Base-by-base conservation (phyloP, 2,797 vertebrate genomes). In the Hippoglossus hippoglossus region DNA sequence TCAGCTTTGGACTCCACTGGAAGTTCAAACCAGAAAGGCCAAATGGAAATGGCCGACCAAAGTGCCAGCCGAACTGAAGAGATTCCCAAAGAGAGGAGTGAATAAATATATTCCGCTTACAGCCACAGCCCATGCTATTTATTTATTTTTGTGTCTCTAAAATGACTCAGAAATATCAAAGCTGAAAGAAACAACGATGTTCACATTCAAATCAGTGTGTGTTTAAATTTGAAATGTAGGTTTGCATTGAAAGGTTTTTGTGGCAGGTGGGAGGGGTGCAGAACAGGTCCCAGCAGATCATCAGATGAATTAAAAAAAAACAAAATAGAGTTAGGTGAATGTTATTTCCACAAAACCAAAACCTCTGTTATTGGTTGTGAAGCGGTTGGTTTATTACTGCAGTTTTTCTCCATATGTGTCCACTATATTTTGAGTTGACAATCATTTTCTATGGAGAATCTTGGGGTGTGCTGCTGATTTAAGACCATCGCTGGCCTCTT, bases 51-150 rank as follows among this genome's bases (percentile, higher is more conserved):
- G 82, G 82, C 76, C 0, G 89, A 94, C 62, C 92, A 76, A 66
- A 93, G 88, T 77, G 80, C 79, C 75, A 92, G 86, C 88, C 92
- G 91, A 80, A 94, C 91, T 90, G 96, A 92, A 88, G 94, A 93
- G 6, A 63, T 65, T 64, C 89, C 94, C 94, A 94, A 94, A 95
- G 96, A 95, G 67, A 88, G 73, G 34, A 73, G 51, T 52, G 88
- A 93, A 83, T 92, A 87, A 87, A 78, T 65, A 24, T 11, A 63
- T 65, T 72, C 63, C 55, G 22, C n/a, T 61, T 31, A 62, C 74
- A 79, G 69, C 88, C 71, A 73, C 73, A 81, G 82, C 62, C 72
- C 46, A 68, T 66, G 71, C 80, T 90, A 86, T 88, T 92, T 93
- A 93, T 93, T 94, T 92, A 92, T 92, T 90, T 92, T 87, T 89